Conservation (phyloP, 2,888 invertebrate species). For the Thymelicus lineola region DNA sequence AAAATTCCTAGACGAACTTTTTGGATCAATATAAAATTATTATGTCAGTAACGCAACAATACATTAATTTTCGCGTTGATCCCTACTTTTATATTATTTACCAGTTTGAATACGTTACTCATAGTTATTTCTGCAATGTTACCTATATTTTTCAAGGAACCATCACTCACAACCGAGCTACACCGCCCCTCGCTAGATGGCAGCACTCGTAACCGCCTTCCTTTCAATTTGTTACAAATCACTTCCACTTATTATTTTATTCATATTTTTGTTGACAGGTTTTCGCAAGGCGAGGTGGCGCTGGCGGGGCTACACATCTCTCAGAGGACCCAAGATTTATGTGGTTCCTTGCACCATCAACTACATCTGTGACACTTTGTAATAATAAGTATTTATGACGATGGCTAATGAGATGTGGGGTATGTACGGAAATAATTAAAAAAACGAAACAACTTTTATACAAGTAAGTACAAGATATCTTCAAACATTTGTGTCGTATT, state of each 20-base stretch:
- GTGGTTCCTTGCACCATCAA: not conserved
- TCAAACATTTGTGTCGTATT: too few relatives aligned
- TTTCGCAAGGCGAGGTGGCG: conserved; percentile 27
- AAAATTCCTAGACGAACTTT: too few relatives aligned
- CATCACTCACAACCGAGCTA: too few relatives aligned
- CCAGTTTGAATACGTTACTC: too few relatives aligned
- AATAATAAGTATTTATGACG: conserved; percentile 3
- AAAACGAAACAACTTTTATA: not conserved
- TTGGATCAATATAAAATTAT: too few relatives aligned
- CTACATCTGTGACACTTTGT: conserved; percentile 8
- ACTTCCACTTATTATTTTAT: conserved; percentile 65
- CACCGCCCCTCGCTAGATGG: too few relatives aligned
- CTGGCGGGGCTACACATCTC: conserved; percentile 13
- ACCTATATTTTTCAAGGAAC: too few relatives aligned
- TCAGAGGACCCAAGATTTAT: conserved; percentile 22
- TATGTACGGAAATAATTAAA: not conserved
- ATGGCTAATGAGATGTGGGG: not conserved
- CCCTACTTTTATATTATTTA: too few relatives aligned
- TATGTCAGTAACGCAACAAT: too few relatives aligned
- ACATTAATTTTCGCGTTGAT: too few relatives aligned
- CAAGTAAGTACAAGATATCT: too few relatives aligned
- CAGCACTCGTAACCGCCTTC: conserved; percentile 40
- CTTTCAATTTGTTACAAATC: conserved; percentile 74
- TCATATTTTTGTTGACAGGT: conserved; percentile 51
- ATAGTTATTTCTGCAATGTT: too few relatives aligned